These are phyloP conservation scores for Triplophysa dalaica DNA, from an alignment of 2,113 vertebrate genomes.

Conservation along the genomic window DNA sequence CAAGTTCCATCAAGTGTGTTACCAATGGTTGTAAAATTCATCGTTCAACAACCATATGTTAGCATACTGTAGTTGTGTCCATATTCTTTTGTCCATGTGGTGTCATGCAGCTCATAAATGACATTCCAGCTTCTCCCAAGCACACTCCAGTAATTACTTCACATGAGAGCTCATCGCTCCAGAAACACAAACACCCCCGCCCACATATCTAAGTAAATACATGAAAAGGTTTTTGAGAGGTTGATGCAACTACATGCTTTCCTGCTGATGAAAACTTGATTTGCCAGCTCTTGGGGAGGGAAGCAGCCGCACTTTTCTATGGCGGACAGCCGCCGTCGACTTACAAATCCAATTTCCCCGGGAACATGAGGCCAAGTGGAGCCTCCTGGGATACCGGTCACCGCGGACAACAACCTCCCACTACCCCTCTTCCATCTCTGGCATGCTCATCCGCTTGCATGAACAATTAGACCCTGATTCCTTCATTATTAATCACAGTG, in stretches of 20 bases:
- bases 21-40: too few species aligned
- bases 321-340: slow-evolving; percentile 15
- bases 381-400: slow-evolving; percentile 37
- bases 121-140: slow-evolving; percentile 14
- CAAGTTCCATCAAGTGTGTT: too few species aligned
- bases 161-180: neutral
- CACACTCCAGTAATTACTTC: slow-evolving; percentile 29
- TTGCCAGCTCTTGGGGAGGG: slow-evolving; percentile 37
- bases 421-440: slow-evolving; percentile 13
- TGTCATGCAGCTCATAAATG: neutral
- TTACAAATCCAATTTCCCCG: slow-evolving; percentile 58
- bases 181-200: neutral
- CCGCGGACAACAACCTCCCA: slow-evolving; percentile 38
- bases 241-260: slow-evolving; percentile 43
- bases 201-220: slow-evolving; percentile 30
- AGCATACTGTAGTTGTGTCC: too few species aligned
- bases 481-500: slow-evolving; percentile 74
- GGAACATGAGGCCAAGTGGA: slow-evolving; percentile 50
- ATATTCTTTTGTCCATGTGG: neutral
- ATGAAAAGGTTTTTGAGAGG: slow-evolving; percentile 37
- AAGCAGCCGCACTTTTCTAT: slow-evolving; percentile 32
- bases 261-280: slow-evolving; percentile 53
- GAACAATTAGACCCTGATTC: slow-evolving; percentile 77
- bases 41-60: too few species aligned
- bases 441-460: slow-evolving; percentile 46